These are phyloP conservation scores for Calliphora vicina DNA, from an alignment of 1,140 invertebrate genomes.

Conservation along the genomic window DNA sequence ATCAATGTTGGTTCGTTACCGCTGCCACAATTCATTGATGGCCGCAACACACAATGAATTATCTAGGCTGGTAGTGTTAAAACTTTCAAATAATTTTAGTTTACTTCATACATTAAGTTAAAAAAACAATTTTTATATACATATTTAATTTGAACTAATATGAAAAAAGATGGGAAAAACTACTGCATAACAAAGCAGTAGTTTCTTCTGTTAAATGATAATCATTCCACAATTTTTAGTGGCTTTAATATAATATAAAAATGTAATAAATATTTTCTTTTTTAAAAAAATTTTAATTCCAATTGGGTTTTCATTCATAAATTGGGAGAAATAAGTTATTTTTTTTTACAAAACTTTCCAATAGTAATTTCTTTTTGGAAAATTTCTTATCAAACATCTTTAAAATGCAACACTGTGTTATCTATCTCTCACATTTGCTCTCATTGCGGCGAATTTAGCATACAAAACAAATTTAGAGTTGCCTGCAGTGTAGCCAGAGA, in stretches of 20 bases:
- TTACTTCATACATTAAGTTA: conserved; percentile 20
- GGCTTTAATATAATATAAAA: conserved; percentile 19
- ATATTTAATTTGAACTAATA: no score
- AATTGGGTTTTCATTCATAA: neutral
- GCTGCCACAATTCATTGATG: conserved; percentile 19
- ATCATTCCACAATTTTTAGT: conserved; percentile 39
- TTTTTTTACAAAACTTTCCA: neutral
- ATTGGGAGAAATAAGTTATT: neutral
- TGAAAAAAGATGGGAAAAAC: no score
- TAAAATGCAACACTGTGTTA: no score
- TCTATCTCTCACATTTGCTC: no score
- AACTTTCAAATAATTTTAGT: conserved; percentile 16
- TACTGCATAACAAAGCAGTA: neutral
- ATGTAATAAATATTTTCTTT: neutral
- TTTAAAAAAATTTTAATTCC: neutral
- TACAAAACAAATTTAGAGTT: no score
- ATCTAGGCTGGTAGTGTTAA: neutral
- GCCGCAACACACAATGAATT: neutral
- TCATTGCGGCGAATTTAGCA: no score
- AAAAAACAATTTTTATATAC: conserved; percentile 24
- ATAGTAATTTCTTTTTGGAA: no score
- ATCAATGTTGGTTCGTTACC: conserved; percentile 9
- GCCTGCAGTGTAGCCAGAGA: no score
- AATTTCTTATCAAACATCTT: no score
- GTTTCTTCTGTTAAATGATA: neutral